Evolutionary conservation across 2,113 vertebrate genomes (phyloP).

Genomic region (Eira barbara): DNA sequence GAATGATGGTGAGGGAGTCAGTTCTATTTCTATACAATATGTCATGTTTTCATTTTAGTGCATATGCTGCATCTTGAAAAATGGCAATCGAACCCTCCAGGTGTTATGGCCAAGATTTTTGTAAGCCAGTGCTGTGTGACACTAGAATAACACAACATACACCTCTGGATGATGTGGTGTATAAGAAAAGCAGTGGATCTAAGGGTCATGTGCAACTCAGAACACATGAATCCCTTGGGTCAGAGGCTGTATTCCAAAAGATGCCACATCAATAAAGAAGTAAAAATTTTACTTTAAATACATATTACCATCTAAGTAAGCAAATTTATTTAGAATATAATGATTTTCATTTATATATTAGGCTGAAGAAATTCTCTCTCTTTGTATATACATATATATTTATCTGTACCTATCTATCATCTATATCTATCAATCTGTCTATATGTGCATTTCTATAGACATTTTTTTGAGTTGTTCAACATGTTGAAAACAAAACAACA

Average conservation of each 20-base stretch:
- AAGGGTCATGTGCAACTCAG: neutral
- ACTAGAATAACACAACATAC: neutral
- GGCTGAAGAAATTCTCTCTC: neutral
- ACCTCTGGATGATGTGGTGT: neutral
- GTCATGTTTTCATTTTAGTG: neutral
- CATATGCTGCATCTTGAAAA: neutral
- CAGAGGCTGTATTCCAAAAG: neutral
- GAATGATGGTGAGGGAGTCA: neutral
- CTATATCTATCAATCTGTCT: no score
- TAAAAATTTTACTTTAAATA: neutral
- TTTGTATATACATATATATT: neutral
- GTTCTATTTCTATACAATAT: neutral
- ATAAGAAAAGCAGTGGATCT: neutral
- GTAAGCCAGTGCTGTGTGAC: neutral
- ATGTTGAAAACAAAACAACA: neutral
- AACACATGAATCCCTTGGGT: no score
- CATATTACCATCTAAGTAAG: neutral
- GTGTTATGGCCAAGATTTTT: neutral
- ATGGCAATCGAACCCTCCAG: rapidly evolving
- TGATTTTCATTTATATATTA: neutral
- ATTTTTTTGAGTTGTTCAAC: neutral
- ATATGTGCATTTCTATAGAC: neutral
- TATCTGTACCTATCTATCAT: no score
- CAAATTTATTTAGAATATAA: neutral
- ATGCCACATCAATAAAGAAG: neutral